Base-by-base conservation (phyloP, 2,797 vertebrate species). In the Limosa lapponica region DNA sequence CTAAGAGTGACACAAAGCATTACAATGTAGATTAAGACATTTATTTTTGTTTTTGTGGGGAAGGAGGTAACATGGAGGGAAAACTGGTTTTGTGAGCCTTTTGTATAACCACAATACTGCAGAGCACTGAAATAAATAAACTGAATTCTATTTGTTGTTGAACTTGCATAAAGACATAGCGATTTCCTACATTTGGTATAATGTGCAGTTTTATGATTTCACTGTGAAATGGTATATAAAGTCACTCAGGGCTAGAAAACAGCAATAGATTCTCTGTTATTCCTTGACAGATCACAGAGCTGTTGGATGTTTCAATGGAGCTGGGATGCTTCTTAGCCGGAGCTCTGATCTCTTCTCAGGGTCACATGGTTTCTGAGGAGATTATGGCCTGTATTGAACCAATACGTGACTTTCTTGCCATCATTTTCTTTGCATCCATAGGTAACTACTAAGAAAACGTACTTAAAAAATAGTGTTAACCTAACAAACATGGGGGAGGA, bases 351-450 rank as follows among this genome's bases (percentile, higher is more conserved):
- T 99, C 99, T 93, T 99, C 99, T 20, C 99, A 99, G 95, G 99
- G 99, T 95, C 99, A 99, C 97, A 98, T 99, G 97, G 98, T 99
- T 87, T 99, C 99, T 30, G 81, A 98, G 58, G 99, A 99, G 97
- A 98, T 99, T 92, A 98, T 98, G 95, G 98, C 98, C 72, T 99
- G 98, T 96, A 98, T 99, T 24, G 99, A 99, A 97, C 99, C 99
- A 55, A 98, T 99, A 97, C 98, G 99, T 83, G 99, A 99, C 97
- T 99, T 99, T 96, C 98, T 99, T 91, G 98, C 99, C 84, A 99
- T 99, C 96, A 99, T 99, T 97, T 99, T 99, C 98, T 99, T 99
- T 85, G 98, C 99, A 25, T 99, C 99, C 36, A 99, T 99, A 96
- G 99, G 99, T 99, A 97, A 98, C 97, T 82, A 82, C 20, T 57